Base-by-base conservation (phyloP, 2,888 invertebrate genomes). In the Pterobdella sp. region DNA sequence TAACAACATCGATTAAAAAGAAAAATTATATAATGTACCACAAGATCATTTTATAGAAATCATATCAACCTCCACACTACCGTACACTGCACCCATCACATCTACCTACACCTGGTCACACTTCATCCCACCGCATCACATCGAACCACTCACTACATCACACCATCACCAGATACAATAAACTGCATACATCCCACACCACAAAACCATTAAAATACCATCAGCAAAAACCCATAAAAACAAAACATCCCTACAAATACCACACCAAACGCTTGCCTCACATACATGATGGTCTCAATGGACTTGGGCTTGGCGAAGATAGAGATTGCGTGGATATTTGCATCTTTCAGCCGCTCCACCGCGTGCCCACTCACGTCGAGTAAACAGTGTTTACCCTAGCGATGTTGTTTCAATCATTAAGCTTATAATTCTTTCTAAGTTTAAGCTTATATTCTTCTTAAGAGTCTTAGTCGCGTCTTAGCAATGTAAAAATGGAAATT, bases 361-460 rank as follows among this genome's bases (percentile, higher is more conserved):
- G 98, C 98, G 87, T 98, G 97, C 76, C 96, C 98, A 86, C 96
- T 97, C 68, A 99, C 98, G 86, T 99, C 98, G 84, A 99, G 88
- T 86, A 99, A 96, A 87, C 98, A 99, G 86, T 99, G 98, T 86
- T 95, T 96, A 78, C 94, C 93, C 91, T 82, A 79, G 2, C 77
- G 74, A n/a, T n/a, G 52, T 49, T 14, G 14, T 49, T 49, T 49
- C 10, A 49, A 18, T 49, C 10, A 49, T 49, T 49, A 49, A 49
- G 14, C 10, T 49, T 14, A n/a, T n/a, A 14, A 49, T 49, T 49
- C 52, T 18, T 18, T 49, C n/a, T n/a, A n/a, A n/a, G n/a, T n/a
- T n/a, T n/a, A n/a, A n/a, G n/a, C n/a, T n/a, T n/a, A n/a, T n/a
- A n/a, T n/a, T n/a, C n/a, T n/a, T n/a, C n/a, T n/a, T n/a, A n/a